phyloP scores from a whole-genome alignment of 2,113 vertebrate species.

The Indicator indicator region DNA sequence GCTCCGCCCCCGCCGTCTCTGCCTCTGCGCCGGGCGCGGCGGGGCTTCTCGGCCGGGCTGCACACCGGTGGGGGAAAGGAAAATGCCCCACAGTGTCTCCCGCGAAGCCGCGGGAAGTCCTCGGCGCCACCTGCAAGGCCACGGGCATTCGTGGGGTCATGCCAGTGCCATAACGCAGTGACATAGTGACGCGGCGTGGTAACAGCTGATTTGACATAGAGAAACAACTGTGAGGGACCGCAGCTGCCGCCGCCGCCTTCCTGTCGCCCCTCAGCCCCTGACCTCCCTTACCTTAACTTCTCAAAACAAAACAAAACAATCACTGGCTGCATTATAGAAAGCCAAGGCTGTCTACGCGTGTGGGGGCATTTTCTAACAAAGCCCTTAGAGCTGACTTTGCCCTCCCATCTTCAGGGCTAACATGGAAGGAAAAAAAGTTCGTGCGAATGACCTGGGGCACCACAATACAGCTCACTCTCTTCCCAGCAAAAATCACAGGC shows the following conservation, averaged over 20 bases:
- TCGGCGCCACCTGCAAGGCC: not conserved
- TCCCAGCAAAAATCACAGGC: not conserved
- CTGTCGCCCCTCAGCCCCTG: not conserved
- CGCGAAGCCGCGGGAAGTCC: not conserved
- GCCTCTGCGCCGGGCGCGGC: not conserved
- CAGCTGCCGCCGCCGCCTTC: not conserved
- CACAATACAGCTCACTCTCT: no score
- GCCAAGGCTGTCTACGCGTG: fast-evolving
- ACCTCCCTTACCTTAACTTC: not conserved
- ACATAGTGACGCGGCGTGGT: not conserved
- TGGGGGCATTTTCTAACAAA: not conserved
- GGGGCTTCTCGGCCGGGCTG: not conserved
- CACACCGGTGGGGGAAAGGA: not conserved
- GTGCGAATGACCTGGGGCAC: not conserved
- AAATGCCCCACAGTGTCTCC: no score
- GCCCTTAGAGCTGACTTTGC: fast-evolving
- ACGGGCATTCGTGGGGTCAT: no score
- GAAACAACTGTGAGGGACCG: not conserved
- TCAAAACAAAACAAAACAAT: not conserved
- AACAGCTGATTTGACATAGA: not conserved
- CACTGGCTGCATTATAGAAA: fast-evolving
- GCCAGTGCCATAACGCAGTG: not conserved
- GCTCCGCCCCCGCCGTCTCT: not conserved
- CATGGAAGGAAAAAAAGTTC: no score
- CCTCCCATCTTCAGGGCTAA: not conserved